phyloP scores from a whole-genome alignment of 2,113 vertebrate species.

The Syngnathoides biaculeatus region DNA sequence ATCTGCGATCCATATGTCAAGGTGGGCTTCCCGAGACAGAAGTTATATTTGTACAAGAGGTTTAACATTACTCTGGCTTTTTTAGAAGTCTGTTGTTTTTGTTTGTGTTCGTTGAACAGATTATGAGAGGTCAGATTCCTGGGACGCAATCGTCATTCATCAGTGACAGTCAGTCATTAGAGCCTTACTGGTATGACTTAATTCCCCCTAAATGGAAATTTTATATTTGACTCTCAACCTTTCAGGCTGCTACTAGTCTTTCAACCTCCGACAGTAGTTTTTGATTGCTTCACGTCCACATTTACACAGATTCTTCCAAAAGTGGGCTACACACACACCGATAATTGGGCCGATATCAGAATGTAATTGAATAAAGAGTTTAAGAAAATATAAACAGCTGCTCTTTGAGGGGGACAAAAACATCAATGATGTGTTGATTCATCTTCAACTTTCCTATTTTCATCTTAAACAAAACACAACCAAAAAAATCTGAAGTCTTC shows the following conservation, averaged over 20 bases:
- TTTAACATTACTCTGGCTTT: constrained; percentile 5
- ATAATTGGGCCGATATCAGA: no score
- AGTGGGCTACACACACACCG: no score
- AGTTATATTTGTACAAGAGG: constrained; percentile 13
- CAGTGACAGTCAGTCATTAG: not conserved
- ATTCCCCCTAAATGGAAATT: not conserved
- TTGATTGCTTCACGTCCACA: constrained; percentile 10
- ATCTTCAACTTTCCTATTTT: no score
- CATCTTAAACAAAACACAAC: no score
- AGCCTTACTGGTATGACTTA: not conserved
- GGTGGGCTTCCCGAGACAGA: constrained; percentile 17
- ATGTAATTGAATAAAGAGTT: no score
- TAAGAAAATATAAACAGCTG: no score
- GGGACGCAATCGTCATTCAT: constrained; percentile 1
- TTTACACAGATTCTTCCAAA: no score
- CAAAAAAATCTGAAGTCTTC: no score
- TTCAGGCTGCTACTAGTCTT: not conserved
- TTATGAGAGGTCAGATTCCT: constrained; percentile 25
- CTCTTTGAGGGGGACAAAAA: no score
- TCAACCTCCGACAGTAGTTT: constrained; percentile 4
- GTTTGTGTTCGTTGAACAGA: constrained; percentile 23
- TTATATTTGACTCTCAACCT: not conserved
- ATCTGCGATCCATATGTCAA: constrained; percentile 54
- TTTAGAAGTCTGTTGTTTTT: constrained; percentile 6
- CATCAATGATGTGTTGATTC: no score